A percentile compares a stretch with the other conserved stretches of the same genome.
Conservation (phyloP, 2,797 vertebrate species). For the Crenuchus spilurus region DNA sequence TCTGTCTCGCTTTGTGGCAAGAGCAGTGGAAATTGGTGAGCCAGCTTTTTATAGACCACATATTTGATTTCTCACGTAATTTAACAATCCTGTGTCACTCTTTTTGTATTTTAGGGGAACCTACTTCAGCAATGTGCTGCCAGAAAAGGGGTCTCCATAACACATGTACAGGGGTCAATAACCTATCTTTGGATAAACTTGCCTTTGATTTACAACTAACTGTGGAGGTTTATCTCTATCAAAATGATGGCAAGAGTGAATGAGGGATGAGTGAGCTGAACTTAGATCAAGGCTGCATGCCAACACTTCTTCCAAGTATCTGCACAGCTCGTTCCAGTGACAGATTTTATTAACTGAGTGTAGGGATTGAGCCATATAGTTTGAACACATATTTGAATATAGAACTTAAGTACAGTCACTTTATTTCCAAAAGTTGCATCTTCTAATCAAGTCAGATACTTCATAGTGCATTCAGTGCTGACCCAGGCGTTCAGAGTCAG, state of each 20-base stretch:
- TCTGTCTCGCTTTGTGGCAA: neutral
- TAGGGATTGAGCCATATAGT: too few relatives aligned
- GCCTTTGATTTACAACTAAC: neutral
- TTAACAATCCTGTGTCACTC: neutral
- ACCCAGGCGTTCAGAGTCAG: too few relatives aligned
- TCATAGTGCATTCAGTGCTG: too few relatives aligned
- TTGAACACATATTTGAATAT: neutral
- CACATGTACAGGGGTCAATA: neutral
- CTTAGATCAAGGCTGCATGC: too few relatives aligned
- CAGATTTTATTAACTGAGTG: too few relatives aligned
- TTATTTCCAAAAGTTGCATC: too few relatives aligned
- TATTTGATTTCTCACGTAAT: slow-evolving; percentile 24
- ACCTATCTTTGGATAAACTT: neutral
- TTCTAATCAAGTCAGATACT: too few relatives aligned
- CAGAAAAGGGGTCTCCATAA: neutral
- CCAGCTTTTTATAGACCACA: slow-evolving; percentile 19
- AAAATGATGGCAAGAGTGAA: slow-evolving; percentile 1
- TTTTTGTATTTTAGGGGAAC: neutral
- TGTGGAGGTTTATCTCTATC: slow-evolving; percentile 1
- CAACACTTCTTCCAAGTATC: too few relatives aligned
- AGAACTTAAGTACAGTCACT: too few relatives aligned
- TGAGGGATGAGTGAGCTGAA: neutral
- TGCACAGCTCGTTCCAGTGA: too few relatives aligned
- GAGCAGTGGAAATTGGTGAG: neutral
- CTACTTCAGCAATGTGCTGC: neutral